Base-by-base conservation (phyloP, 2,113 vertebrate genomes). In the Emydura subglobosa region DNA sequence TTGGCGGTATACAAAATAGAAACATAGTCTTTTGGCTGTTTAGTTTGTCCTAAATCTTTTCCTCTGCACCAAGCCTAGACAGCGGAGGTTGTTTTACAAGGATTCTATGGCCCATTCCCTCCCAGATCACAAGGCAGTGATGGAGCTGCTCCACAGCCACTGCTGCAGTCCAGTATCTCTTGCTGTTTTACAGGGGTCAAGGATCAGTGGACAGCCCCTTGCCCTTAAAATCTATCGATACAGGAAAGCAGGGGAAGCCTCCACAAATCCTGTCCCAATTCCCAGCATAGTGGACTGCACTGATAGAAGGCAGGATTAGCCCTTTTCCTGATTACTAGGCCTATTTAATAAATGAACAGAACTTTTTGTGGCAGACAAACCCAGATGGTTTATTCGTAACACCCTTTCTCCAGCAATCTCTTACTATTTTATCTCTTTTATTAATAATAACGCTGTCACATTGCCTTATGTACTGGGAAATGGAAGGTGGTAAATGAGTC, bases 21-120 rank as follows among this genome's bases (percentile, higher is more conserved):
- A 91, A 88, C 85, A 94, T 95, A 79, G 79, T 87, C 79, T 87
- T 94, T 84, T 79, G 72, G 57, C 57, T 93, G 14, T 21, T 57
- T 47, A 19, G 14, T 55, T 31, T 42, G 42, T 16, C 10, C 16
- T 59, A 29, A 13, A 29, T 59, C 42, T 42, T 29, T 25, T 4
- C 24, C 42, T 47, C 42, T 78, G 74, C 22, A 78, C 25, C 74
- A 47, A 78, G 10, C 22, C 42, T 47, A 47, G 25, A 27, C 42
- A 13, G 25, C 3, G 1, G 22, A 39, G 42, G 47, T 47, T 44
- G 74, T 59, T 78, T 4, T 59, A 51, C 4, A 19, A 29, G 10
- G 29, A 8, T 2, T 11, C 39, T n/a, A 27, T 11, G n/a, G 53
- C 25, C 34, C 13, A 22, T 51, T 39, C 6, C 22, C 21, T 5